Base-by-base conservation (phyloP, 2,888 invertebrate species). In the Cloeon dipterum region DNA sequence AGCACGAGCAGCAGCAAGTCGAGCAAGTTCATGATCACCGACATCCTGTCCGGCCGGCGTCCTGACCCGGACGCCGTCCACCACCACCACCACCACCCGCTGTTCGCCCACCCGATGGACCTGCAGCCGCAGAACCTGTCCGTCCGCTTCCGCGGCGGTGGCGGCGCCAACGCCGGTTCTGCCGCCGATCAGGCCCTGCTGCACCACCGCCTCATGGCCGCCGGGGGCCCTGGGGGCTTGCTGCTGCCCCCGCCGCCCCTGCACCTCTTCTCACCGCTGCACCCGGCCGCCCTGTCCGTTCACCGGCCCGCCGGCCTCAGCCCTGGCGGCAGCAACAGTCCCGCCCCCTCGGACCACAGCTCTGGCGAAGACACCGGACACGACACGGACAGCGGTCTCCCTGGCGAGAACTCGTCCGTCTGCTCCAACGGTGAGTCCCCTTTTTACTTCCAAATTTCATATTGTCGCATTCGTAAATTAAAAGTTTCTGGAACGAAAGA, bases 11-110 rank as follows among this genome's bases (percentile, higher is more conserved):
- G 26, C 20, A n/a, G 29, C 11, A 17, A 39, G 16, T 79, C 82
- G 42, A 62, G 82, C 25, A 23, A 23, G 45, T 85, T 85, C 61
- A 83, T 85, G 81, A 85, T 85, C 61, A 83, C 81, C 47, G 85
- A 85, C 56, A 85, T 85, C 50, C 63, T 85, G 46, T 68, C 68
- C 36, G 63, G 63, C 38, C 57, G 57, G 45, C 50, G 69, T 58
- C 53, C 65, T 62, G 34, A 63, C 63, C 41, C 65, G 65, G 23
- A 49, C 65, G 44, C 66, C 68, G n/a, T n/a, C n/a, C n/a, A n/a
- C 56, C 85, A 85, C 50, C n/a, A n/a, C n/a, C n/a, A n/a, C 56
- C 85, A 85, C 50, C 63, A 85, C 46, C 71, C 70, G 36, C 68
- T 68, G 36, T 63, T 63, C 38, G 57, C 57, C 45, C 50, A 68